Conservation (phyloP, 2,113 vertebrate genomes). For the Eurypyga helias region DNA sequence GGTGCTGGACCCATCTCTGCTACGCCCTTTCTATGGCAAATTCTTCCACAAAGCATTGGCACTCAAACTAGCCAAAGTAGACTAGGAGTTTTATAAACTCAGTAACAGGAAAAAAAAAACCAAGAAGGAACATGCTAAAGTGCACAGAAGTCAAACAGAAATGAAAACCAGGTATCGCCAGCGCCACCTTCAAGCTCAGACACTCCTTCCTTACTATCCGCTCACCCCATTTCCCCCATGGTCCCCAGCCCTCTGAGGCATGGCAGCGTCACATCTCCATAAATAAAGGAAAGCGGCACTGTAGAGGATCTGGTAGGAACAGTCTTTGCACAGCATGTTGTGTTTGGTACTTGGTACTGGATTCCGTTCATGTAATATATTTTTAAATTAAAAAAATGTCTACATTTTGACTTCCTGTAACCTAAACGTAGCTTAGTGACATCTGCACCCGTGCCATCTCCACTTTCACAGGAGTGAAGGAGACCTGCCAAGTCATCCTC, state of each 20-base stretch:
- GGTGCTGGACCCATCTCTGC: not conserved
- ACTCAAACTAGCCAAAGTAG: not conserved
- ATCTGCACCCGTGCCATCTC: not conserved
- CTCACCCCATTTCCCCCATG: not conserved
- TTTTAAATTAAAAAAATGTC: not conserved
- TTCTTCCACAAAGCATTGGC: not conserved
- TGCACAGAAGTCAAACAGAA: not conserved
- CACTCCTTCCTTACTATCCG: not conserved
- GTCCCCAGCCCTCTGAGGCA: not conserved
- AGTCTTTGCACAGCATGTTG: not conserved
- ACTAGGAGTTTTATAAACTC: not conserved
- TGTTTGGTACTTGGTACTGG: not conserved
- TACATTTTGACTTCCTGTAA: not conserved
- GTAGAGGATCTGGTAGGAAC: not conserved
- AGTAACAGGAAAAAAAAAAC: not conserved
- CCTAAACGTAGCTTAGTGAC: not conserved
- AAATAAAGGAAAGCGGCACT: not conserved
- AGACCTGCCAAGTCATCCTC: conserved; percentile 44
- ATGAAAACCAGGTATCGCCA: not conserved
- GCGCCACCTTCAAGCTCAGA: not conserved
- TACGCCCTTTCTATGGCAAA: not conserved
- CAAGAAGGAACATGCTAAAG: not conserved
- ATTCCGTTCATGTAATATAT: not conserved
- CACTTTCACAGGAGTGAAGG: not conserved
- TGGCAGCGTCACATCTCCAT: rapidly evolving